These are phyloP conservation scores for Helicolenus hilgendorfi DNA, from an alignment of 2,797 vertebrate genomes.

Conservation along the genomic window DNA sequence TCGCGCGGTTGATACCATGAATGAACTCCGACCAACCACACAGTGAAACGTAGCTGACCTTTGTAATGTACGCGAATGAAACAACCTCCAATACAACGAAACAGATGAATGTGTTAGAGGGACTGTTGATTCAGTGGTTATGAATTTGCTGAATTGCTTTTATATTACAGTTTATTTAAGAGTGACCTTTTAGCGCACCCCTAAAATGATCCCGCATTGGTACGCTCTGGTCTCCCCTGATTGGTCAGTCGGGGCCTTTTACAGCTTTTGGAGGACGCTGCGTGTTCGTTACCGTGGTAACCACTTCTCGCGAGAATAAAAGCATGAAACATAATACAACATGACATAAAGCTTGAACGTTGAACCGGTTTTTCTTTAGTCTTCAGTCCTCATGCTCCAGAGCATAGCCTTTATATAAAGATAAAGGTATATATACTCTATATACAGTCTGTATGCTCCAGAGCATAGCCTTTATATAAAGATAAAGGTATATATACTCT, in stretches of 20 bases:
- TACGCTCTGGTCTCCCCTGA: constrained; percentile 71
- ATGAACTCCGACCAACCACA: not conserved
- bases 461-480: too few species aligned
- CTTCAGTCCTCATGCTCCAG: not conserved
- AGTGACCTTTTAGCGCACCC: constrained; percentile 4
- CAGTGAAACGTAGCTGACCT: rapidly evolving
- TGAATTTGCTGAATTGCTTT: not conserved
- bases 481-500: too few species aligned
- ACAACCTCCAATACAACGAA: rapidly evolving
- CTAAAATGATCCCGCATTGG: constrained; percentile 60
- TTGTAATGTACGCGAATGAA: not conserved
- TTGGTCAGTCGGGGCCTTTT: constrained; percentile 75
- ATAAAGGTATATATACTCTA: too few species aligned
- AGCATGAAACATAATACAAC: not conserved
- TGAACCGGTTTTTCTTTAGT: not conserved
- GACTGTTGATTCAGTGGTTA: not conserved
- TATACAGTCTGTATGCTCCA: too few species aligned
- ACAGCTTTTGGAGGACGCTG: constrained; percentile 78
- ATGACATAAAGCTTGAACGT: not conserved
- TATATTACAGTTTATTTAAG: not conserved
- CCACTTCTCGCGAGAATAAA: constrained; percentile 63
- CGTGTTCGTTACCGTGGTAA: constrained; percentile 69
- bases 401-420: too few species aligned
- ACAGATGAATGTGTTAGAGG: rapidly evolving
- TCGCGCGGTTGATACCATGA: constrained; percentile 73